A percentile compares a stretch with the other conserved stretches of the same genome.
These are phyloP conservation scores for Tympanuchus pallidicinctus DNA, from an alignment of 2,113 vertebrate genomes.

Conservation along the genomic window DNA sequence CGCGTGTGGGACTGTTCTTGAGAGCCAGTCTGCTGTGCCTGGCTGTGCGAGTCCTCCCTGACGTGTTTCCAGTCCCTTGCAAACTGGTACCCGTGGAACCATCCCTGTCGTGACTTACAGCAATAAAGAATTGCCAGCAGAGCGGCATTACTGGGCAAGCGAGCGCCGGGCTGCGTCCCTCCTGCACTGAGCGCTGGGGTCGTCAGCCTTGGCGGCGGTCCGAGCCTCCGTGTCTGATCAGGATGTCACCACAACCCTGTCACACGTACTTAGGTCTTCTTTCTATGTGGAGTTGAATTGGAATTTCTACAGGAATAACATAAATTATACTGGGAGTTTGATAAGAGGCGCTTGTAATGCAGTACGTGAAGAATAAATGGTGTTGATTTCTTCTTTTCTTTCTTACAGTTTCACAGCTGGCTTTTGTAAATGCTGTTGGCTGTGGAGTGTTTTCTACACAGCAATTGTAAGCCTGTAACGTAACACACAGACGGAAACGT, in stretches of 20 bases:
- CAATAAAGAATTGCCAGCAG: conserved; percentile 73
- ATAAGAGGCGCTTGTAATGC: conserved; percentile 73
- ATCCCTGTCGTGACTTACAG: conserved; percentile 67
- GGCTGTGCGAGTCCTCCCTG: neutral
- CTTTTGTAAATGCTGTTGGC: conserved; percentile 77
- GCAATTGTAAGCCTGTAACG: conserved; percentile 15
- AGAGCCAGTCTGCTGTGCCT: neutral
- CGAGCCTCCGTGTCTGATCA: neutral
- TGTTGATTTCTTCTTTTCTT: conserved; percentile 71
- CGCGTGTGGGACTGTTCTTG: neutral
- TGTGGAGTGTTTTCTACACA: conserved; percentile 56
- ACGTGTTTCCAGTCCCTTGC: neutral
- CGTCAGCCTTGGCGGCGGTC: neutral
- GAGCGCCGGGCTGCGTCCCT: conserved; percentile 44
- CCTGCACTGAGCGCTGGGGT: conserved; percentile 55
- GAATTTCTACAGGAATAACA: too few relatives aligned
- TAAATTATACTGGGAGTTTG: too few relatives aligned
- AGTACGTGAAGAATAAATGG: conserved; percentile 84
- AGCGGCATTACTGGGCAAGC: conserved; percentile 16
- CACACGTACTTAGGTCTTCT: too few relatives aligned
- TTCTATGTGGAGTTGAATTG: too few relatives aligned
- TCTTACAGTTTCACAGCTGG: conserved; percentile 81
- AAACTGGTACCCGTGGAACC: conserved; percentile 59
- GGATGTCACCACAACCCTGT: too few relatives aligned
- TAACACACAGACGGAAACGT: neutral